Base-by-base conservation (phyloP, 64 coral and sea anemone genomes). In the Anthopleura sola region DNA sequence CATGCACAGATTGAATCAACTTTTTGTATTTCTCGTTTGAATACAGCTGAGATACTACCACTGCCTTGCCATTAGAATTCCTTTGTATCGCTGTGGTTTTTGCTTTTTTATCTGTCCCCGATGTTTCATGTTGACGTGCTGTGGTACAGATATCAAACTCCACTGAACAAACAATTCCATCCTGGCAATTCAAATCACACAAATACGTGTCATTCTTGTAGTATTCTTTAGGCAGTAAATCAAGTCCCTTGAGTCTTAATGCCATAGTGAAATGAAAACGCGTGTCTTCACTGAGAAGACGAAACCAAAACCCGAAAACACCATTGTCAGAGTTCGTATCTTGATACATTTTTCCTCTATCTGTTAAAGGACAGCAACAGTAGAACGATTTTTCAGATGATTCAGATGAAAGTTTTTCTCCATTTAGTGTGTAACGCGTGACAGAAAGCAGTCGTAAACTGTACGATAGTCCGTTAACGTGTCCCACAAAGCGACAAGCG, bases 271-370 rank as follows among this genome's bases (percentile, higher is more conserved):
- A 77, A 14, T 87, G 87, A 89, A 92, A 95, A 26, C 60, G 91
- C 6, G 81, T 89, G 3, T 75, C 81, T 56, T 90, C 78, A 19
- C 90, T 90, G 60, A 99, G 87, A 60, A 99, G 94, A 23, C 97
- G 84, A 87, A 99, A 99, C 97, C 97, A 99, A 78, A 99, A 95
- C 48, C 97, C 97, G 23, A 60, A 82, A 46, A 81, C 78, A 6
- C 26, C 39, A n/a, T n/a, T n/a, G n/a, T 81, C 49, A 3, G 78
- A 81, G 32, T 14, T 34, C 2, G 26, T 28, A n/a, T 81, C 78
- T 48, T 48, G 78, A 40, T 15, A 81, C 33, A n/a, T 49, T 56
- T 69, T 88, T 78, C 24, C 81, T 68, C 48, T 80, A 38, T 80
- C 80, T 58, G 78, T 88, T n/a, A 97, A 77, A 28, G 94, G 90